Base-by-base conservation (phyloP, 2,888 invertebrate species). In the Busseola fusca region DNA sequence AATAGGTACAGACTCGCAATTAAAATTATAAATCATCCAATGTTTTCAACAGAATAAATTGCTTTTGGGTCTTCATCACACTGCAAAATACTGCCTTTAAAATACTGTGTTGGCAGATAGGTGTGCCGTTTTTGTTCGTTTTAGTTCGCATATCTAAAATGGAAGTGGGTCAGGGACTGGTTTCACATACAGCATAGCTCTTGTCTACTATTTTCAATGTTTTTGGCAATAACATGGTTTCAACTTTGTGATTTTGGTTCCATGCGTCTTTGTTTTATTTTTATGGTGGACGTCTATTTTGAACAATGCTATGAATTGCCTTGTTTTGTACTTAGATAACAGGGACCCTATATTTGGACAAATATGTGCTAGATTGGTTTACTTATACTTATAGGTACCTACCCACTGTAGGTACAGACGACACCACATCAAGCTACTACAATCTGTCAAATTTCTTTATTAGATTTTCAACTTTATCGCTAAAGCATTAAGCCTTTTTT, bases 151-250 rank as follows among this genome's bases (percentile, higher is more conserved):
- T 76, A 69, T 77, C 80, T 76, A 76, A 80, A 83, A 75, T 64
- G 72, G 72, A 82, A 81, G 72, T 83, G 65, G 84, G 84, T 84
- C 84, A 84, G 77, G 85, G 84, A 69, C 84, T 83, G 63, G 65
- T 72, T 71, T 74, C 62, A 69, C 64, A 75, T 68, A 66, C 68
- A 58, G 62, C 66, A 63, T 67, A 66, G 71, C 74, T 76, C 67
- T 67, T 72, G 67, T 78, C 69, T 69, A 82, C 64, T 72, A 72
- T 78, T 48, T 76, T 58, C 69, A 62, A 66, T 75, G 80, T 83
- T 78, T 84, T 84, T 84, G 84, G 82, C 84, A 82, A 73, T 64
- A 78, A 75, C 72, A 75, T 80, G 72, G 78, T 82, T 72, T 72
- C 64, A 73, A 82, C 76, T 66, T 72, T 62, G 54, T 56, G 27